phyloP scores from a whole-genome alignment of 2,888 invertebrate genomes.

The Prosapia bicincta region DNA sequence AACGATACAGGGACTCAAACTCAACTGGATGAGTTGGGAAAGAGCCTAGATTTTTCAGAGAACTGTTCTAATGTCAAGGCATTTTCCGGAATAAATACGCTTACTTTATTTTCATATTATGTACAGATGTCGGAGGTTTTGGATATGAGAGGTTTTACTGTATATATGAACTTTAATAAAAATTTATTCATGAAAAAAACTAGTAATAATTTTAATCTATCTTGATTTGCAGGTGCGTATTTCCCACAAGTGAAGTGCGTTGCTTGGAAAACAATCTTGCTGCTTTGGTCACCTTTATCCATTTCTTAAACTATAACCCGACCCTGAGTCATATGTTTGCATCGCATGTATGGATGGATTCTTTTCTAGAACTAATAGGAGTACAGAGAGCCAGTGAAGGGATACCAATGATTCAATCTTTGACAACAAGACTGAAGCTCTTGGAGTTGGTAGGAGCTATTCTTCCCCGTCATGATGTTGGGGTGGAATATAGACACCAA shows the following conservation, averaged over 20 bases:
- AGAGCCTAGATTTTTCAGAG: too few relatives aligned
- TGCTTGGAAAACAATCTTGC: background rate
- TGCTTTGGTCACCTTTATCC: background rate
- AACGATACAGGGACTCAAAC: too few relatives aligned
- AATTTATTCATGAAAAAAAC: too few relatives aligned
- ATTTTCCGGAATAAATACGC: too few relatives aligned
- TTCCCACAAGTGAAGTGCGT: background rate
- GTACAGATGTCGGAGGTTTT: too few relatives aligned
- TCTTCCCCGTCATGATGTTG: slow-evolving; percentile 51
- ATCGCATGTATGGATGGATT: slow-evolving; percentile 31
- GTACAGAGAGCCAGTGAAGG: slow-evolving; percentile 10
- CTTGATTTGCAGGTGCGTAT: background rate
- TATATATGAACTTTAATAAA: too few relatives aligned
- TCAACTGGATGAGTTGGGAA: too few relatives aligned
- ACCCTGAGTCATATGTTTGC: background rate
- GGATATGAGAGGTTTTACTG: too few relatives aligned
- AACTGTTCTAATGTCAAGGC: too few relatives aligned
- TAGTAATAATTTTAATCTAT: too few relatives aligned
- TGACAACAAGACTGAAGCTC: slow-evolving; percentile 53
- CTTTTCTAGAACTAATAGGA: slow-evolving; percentile 32
- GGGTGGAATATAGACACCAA: slow-evolving; percentile 40
- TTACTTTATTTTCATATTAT: too few relatives aligned
- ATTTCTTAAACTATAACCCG: background rate
- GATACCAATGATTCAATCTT: slow-evolving; percentile 46
- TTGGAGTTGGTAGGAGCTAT: slow-evolving; percentile 53